A percentile compares a stretch with the other conserved stretches of the same genome.
Conservation (phyloP, 2,113 vertebrate species). For the Silurus glanis region DNA sequence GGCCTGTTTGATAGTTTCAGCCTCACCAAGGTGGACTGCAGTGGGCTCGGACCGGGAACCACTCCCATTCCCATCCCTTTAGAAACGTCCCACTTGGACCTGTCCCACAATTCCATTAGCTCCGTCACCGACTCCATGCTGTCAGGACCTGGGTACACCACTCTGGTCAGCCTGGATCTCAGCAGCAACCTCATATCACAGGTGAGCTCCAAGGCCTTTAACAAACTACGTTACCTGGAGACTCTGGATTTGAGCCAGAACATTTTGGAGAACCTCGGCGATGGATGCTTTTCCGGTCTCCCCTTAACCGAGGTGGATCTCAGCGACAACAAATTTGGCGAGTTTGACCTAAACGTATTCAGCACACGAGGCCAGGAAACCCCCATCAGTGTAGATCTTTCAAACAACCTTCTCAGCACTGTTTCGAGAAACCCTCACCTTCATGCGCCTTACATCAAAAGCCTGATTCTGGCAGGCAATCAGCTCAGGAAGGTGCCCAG, state of each 20-base stretch:
- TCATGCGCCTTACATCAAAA: conserved; percentile 77
- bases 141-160: conserved; percentile 96
- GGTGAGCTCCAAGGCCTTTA: conserved; percentile 80
- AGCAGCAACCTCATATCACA: conserved; percentile 85
- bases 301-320: conserved; percentile 87
- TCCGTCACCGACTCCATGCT: conserved; percentile 83
- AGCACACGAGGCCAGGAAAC: conserved; percentile 77
- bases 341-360: conserved; percentile 79
- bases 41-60: conserved; percentile 77
- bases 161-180: conserved; percentile 87
- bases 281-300: conserved; percentile 80
- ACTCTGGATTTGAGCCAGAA: conserved; percentile 93
- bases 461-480: conserved; percentile 85
- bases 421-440: conserved; percentile 58
- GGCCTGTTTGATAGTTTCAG: conserved; percentile 98
- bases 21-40: conserved; percentile 90
- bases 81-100: conserved; percentile 89
- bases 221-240: conserved; percentile 91
- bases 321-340: conserved; percentile 83
- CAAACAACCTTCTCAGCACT: conserved; percentile 78
- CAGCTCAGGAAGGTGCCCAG: conserved; percentile 71
- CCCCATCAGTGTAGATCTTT: conserved; percentile 84
- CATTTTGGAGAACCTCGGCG: conserved; percentile 74
- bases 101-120: conserved; percentile 86
- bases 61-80: conserved; percentile 87